phyloP scores from a whole-genome alignment of 1,140 invertebrate genomes.

The Coenobita brevimanus region DNA sequence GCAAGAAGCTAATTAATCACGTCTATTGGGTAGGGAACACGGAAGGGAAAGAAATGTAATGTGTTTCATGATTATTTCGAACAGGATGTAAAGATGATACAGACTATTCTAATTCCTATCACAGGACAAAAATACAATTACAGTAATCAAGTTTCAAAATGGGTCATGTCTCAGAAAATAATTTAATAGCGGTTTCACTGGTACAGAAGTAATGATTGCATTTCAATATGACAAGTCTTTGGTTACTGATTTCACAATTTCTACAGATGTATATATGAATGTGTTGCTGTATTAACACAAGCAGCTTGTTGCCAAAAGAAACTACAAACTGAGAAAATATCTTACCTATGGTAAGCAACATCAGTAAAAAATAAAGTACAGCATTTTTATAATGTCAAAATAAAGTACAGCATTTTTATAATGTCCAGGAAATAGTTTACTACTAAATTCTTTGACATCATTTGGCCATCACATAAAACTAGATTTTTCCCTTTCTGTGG shows the following conservation, averaged over 20 bases:
- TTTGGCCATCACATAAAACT: constrained; percentile 31
- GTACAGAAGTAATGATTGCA: background rate
- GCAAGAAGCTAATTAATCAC: constrained; percentile 54
- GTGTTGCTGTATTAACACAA: too few relatives aligned
- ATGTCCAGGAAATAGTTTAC: background rate
- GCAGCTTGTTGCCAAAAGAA: background rate
- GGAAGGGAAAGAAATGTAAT: constrained; percentile 38
- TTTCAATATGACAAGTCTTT: constrained; percentile 11
- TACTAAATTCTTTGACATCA: constrained; percentile 24
- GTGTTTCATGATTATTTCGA: constrained; percentile 61
- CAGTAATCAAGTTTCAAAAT: constrained; percentile 32
- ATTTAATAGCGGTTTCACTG: background rate
- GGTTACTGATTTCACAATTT: constrained; percentile 16
- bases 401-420: background rate
- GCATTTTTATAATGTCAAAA: background rate
- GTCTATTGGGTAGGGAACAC: background rate
- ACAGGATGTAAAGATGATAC: constrained; percentile 42
- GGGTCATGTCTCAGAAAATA: background rate
- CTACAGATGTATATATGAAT: background rate
- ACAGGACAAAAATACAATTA: constrained; percentile 34
- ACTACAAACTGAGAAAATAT: background rate
- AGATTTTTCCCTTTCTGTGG: constrained; percentile 31
- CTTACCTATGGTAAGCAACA: background rate
- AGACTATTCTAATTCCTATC: constrained; percentile 53
- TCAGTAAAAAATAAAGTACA: background rate